Percentiles rank a stretch among this genome's conserved stretches.
phyloP scores from a whole-genome alignment of 2,888 invertebrate genomes.

The Eupithecia inturbata region DNA sequence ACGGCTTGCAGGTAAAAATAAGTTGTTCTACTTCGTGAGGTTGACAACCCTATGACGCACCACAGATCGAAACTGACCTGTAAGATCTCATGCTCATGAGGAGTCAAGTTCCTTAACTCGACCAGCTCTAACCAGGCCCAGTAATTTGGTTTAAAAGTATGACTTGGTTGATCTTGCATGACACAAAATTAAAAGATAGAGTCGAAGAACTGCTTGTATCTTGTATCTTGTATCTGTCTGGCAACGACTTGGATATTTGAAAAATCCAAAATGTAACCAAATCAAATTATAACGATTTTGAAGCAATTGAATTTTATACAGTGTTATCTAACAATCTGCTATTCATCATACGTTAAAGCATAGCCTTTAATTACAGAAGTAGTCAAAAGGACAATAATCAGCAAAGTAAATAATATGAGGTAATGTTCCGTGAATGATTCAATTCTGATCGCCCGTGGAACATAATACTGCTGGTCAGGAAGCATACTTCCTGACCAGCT shows the following conservation, averaged over 20 bases:
- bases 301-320: no score
- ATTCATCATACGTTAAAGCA: no score
- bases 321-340: no score
- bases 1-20: no score
- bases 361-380: background rate
- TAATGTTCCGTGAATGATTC: background rate
- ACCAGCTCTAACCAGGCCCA: background rate
- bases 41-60: no score
- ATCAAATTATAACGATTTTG: no score
- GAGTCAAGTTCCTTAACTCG: no score
- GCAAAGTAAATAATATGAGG: background rate
- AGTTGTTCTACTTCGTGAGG: no score
- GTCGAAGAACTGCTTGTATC: background rate
- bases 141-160: background rate
- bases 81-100: no score
- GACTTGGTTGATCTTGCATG: background rate
- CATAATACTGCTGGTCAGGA: no score
- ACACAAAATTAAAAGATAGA: background rate
- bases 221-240: no score
- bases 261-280: background rate
- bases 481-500: background rate
- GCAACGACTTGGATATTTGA: background rate
- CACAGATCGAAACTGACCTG: no score
- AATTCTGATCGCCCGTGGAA: background rate
- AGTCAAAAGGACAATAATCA: background rate